Conservation (phyloP, 2,113 vertebrate genomes). For the Chelonoidis abingdonii region DNA sequence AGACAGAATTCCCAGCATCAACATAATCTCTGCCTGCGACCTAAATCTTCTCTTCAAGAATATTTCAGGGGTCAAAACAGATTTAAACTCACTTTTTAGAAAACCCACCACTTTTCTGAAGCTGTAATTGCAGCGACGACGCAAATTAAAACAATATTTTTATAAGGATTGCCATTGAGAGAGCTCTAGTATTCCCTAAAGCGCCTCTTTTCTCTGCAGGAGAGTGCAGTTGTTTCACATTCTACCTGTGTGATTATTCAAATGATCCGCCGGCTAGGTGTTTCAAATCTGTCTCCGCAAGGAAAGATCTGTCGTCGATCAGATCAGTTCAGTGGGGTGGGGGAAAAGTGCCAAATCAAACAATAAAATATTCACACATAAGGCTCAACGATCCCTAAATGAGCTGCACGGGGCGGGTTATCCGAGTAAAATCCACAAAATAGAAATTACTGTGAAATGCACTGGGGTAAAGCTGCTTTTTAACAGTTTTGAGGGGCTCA, state of each 20-base stretch:
- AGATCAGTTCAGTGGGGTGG: conserved; percentile 45
- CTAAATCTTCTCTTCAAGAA: neutral
- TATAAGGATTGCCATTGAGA: neutral
- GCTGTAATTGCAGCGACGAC: neutral
- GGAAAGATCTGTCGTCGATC: conserved; percentile 71
- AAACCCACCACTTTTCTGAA: neutral
- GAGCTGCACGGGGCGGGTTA: conserved; percentile 54
- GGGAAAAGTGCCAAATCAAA: conserved; percentile 74
- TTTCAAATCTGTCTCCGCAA: conserved; percentile 43
- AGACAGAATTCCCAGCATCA: neutral
- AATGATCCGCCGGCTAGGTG: conserved; percentile 48
- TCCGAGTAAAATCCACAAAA: conserved; percentile 66
- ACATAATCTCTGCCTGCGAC: neutral
- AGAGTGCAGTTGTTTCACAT: neutral
- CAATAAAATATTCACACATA: conserved; percentile 66
- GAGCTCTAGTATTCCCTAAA: neutral
- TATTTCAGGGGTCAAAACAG: neutral
- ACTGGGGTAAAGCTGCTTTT: neutral
- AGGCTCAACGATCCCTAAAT: conserved; percentile 52
- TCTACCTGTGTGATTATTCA: conserved; percentile 18
- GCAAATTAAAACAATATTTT: neutral
- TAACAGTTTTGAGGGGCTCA: neutral
- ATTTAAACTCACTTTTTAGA: neutral
- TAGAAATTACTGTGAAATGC: conserved; percentile 66
- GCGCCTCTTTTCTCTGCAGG: neutral